Evolutionary conservation across 2,888 invertebrate genomes (phyloP), one percentile per base, ranked within the genome.

Genomic region (Amiota communis): DNA sequence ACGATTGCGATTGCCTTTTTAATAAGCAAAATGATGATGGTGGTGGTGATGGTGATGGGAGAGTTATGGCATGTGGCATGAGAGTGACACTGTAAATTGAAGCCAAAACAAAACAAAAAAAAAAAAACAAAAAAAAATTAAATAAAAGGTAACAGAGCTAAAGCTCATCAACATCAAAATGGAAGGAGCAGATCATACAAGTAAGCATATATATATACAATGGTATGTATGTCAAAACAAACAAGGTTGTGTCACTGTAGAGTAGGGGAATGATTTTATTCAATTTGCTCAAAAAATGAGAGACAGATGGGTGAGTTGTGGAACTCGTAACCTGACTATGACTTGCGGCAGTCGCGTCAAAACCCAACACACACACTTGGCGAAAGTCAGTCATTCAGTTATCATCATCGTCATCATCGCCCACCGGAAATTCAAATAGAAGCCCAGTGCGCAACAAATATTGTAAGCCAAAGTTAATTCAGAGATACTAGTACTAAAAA

Each of bases 241-340:
- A 86, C 87, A 86, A 88, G 87, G 84, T 87, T 83, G 83, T 88
- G 88, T 88, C 88, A 88, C 82, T 87, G 87, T 84, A 85, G 84
- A 86, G 23, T 23, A 23, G 23, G 36, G 36, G 36, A 6, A 36
- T 36, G 87, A 88, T 87, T 86, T 88, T 86, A 88, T 88, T 88
- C 88, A 87, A 87, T 87, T 87, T 88, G 88, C 77, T 80, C 53
- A 57, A 10, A 67, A 10, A 17, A 53, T 68, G 68, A 46, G 56
- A 65, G 59, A 71, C 70, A 49, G 70, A 0, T 11, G 17, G 71
- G 48, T n/a, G n/a, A 67, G 61, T 74, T 56, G 76, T 36, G 6
- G 36, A 36, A 6, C 4, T 36, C n/a, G 53, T 17, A n/a, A 46
- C 63, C 53, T 20, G 15, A 20, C 17, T 36, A 57, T 17, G 49